A percentile compares a stretch with the other conserved stretches of the same genome.
phyloP scores from a whole-genome alignment of 2,113 vertebrate species.

The Gymnobelideus leadbeateri region DNA sequence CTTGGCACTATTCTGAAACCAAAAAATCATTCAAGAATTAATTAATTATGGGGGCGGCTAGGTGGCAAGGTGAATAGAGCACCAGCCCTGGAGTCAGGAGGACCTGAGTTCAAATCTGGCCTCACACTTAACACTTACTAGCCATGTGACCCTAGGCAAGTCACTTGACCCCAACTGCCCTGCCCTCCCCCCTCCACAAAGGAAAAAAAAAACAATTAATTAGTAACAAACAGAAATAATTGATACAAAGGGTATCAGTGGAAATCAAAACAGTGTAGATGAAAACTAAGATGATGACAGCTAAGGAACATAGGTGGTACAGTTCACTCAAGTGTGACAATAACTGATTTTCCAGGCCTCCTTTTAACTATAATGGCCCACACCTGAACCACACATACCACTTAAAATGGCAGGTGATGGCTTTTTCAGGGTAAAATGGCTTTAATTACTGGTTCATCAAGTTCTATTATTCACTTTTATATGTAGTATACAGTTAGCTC shows the following conservation, averaged over 20 bases:
- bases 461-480: constrained; percentile 15
- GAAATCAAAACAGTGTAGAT: background rate
- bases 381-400: background rate
- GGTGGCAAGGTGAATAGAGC: too few relatives aligned
- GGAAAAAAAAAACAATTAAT: background rate
- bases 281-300: background rate
- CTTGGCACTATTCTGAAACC: background rate
- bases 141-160: too few relatives aligned
- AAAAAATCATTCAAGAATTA: background rate
- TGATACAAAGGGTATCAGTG: background rate
- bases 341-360: background rate
- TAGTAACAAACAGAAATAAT: background rate
- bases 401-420: background rate
- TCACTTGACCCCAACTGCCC: too few relatives aligned
- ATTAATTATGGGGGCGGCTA: background rate
- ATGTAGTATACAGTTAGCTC: background rate
- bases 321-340: background rate
- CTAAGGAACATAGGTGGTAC: background rate
- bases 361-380: background rate
- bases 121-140: too few relatives aligned
- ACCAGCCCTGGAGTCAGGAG: too few relatives aligned
- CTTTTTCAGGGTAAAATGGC: constrained; percentile 28
- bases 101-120: too few relatives aligned
- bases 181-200: too few relatives aligned
- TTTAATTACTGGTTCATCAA: constrained; percentile 37